Base-by-base conservation (phyloP, 1,140 invertebrate genomes). In the Pygmarrhopalites habei region DNA sequence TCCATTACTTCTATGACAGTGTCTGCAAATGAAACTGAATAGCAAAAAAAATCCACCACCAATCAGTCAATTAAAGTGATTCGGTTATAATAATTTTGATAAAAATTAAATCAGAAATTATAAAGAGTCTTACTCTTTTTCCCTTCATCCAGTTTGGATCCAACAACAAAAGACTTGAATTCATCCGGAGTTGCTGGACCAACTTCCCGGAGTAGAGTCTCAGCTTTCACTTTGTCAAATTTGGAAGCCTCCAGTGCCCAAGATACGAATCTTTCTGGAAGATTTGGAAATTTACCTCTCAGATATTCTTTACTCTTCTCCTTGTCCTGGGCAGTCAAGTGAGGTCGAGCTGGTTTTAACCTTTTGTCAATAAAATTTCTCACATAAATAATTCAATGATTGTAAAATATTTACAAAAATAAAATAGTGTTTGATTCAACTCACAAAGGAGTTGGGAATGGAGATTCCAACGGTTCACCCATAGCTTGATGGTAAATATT, bases 161-260 rank as follows among this genome's bases (percentile, higher is more conserved):
- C 28, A 15, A n/a, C 56, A 32, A 55, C 53, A 29, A 71, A 71
- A 29, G 69, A 61, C 58, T 71, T 71, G 30, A 71, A 67, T 56
- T 71, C 69, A 23, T 71, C 66, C 3, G 69, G 69, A 35, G 66
- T 68, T 44, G 62, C 51, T 14, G 69, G 69, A 30, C 64, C 64
- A 46, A 71, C 60, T 66, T 68, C 64, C 52, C 57, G 39, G 12
- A 71, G 41, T 4, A 68, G 58, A 30, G 29, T 47, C 25, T 68
- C 66, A 14, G 69, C 56, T 51, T 68, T 71, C 17, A 55, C 59
- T 43, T 52, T 51, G 12, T 66, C 55, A 58, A 61, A 71, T 15
- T 63, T 41, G 5, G 66, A 21, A 10, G 64, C 69, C 52, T 71
- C 69, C 61, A 68, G 49, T 21, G 69, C 69, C 69, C 69, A 70